Evolutionary conservation across 2,797 vertebrate genomes (phyloP).

Genomic region (Mastacembelus armatus): DNA sequence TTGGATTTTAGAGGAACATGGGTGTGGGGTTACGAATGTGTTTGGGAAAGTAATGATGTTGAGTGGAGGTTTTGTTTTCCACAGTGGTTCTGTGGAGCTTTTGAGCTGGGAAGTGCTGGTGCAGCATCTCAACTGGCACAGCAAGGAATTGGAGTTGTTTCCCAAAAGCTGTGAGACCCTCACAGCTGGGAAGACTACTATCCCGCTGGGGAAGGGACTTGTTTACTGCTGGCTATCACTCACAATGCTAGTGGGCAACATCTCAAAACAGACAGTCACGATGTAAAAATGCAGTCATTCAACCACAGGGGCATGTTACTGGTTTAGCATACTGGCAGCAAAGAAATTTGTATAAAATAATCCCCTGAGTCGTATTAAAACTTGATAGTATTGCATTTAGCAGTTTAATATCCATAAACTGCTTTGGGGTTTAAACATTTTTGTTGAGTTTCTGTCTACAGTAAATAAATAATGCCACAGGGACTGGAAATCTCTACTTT

Average conservation of each 20-base stretch:
- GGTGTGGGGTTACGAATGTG: slow-evolving; percentile 56
- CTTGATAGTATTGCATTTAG: background rate
- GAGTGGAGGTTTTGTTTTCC: too few species aligned
- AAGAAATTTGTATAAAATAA: background rate
- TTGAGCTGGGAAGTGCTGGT: slow-evolving; percentile 27
- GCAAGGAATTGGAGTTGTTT: too few species aligned
- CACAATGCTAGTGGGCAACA: slow-evolving; percentile 42
- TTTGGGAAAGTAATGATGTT: slow-evolving; percentile 56
- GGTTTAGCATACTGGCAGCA: background rate
- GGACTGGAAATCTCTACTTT: background rate
- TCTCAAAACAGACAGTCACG: slow-evolving; percentile 40
- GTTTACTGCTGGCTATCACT: slow-evolving; percentile 64
- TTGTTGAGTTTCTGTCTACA: background rate
- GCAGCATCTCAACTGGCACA: slow-evolving; percentile 40
- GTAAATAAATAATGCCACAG: background rate
- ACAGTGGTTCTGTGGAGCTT: slow-evolving; percentile 37
- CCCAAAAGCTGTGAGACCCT: slow-evolving; percentile 54
- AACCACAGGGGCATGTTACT: background rate
- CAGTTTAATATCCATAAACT: background rate
- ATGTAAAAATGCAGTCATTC: slow-evolving; percentile 25
- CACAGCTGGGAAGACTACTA: slow-evolving; percentile 64
- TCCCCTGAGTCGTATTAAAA: background rate
- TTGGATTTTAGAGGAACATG: slow-evolving; percentile 39
- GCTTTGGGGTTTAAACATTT: background rate
- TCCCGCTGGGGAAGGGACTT: slow-evolving; percentile 52